These are phyloP conservation scores for Phania funesta DNA, from an alignment of 2,888 invertebrate species.

Conservation along the genomic window DNA sequence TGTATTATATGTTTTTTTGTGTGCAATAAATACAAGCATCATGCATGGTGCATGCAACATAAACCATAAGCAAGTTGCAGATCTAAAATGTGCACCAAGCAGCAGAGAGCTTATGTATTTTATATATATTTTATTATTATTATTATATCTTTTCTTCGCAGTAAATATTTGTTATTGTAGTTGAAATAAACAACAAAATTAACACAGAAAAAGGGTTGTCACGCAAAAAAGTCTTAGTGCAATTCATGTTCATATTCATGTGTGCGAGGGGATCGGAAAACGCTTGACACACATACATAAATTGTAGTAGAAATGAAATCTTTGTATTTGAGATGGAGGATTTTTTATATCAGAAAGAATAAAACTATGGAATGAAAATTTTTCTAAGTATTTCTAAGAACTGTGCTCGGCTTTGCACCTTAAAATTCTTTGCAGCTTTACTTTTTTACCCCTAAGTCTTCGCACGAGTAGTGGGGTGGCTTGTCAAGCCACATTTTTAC, in stretches of 20 bases:
- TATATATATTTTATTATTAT: background rate
- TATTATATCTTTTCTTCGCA: background rate
- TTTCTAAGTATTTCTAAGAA: too few species aligned
- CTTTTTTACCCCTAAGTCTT: too few species aligned
- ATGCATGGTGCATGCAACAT: constrained; percentile 43
- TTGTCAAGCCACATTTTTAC: too few species aligned
- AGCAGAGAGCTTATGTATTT: background rate
- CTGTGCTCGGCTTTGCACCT: too few species aligned
- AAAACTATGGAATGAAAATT: too few species aligned
- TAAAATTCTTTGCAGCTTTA: too few species aligned
- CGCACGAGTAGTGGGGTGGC: too few species aligned
- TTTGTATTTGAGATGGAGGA: too few species aligned
- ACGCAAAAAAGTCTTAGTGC: constrained; percentile 62
- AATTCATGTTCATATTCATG: background rate
- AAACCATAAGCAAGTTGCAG: constrained; percentile 45
- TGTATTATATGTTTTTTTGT: constrained; percentile 32
- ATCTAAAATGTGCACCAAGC: constrained; percentile 38
- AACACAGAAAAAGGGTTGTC: constrained; percentile 66
- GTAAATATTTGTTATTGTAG: constrained; percentile 21
- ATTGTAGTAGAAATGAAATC: too few species aligned
- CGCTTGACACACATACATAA: too few species aligned
- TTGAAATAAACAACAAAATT: constrained; percentile 40
- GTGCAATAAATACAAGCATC: constrained; percentile 14
- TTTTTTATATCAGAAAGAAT: too few species aligned
- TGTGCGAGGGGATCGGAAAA: too few species aligned